Conservation (phyloP, 2,888 invertebrate species). For the Thalpophila matura region DNA sequence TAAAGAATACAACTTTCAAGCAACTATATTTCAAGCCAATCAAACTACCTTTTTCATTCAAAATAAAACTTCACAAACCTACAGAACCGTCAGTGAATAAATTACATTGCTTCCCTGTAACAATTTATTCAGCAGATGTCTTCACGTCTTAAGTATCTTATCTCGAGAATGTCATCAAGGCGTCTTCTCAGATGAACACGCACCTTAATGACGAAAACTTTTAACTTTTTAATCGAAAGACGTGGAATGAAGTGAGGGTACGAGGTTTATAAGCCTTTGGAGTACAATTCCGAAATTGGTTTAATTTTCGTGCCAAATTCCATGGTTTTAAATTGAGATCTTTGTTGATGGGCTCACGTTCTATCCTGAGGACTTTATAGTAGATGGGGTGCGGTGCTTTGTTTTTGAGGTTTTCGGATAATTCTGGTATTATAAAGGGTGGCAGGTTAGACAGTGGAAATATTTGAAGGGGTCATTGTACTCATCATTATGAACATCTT, state of each 20-base stretch:
- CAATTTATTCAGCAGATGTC: conserved; percentile 47
- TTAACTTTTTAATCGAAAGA: conserved; percentile 43
- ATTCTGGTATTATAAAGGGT: too few species aligned
- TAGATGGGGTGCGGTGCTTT: too few species aligned
- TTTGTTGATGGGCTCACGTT: too few species aligned
- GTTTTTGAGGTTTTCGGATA: too few species aligned
- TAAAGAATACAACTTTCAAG: too few species aligned
- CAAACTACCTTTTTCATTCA: neutral
- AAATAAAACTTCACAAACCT: conserved; percentile 1
- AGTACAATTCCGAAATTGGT: conserved; percentile 15
- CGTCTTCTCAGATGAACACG: conserved; percentile 18
- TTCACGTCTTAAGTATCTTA: conserved; percentile 42
- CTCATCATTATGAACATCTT: too few species aligned
- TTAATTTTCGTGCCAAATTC: neutral
- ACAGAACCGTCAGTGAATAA: conserved; percentile 25
- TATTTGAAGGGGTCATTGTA: too few species aligned
- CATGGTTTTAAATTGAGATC: neutral
- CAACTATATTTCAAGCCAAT: neutral
- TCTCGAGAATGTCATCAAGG: conserved; percentile 41
- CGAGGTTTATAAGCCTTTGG: conserved; percentile 3
- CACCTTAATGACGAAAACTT: conserved; percentile 32
- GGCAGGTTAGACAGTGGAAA: too few species aligned
- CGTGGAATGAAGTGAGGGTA: conserved; percentile 13
- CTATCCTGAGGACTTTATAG: neutral
- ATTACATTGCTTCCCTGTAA: conserved; percentile 4